Percentiles rank a stretch among this genome's conserved stretches.
These are phyloP conservation scores for Mergus octosetaceus DNA, from an alignment of 2,797 vertebrate genomes.

Conservation along the genomic window DNA sequence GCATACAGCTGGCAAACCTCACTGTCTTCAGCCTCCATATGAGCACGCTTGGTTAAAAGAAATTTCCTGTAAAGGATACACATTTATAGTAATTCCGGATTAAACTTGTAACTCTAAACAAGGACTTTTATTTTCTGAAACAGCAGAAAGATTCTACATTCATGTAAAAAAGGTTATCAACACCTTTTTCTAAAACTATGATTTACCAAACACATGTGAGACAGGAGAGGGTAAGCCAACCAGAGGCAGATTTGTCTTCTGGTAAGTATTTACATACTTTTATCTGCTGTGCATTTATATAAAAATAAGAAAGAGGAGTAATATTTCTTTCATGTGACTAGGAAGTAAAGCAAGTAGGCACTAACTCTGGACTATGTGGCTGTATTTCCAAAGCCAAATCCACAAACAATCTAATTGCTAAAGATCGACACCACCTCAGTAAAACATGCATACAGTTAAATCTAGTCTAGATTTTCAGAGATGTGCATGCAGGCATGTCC, in stretches of 20 bases:
- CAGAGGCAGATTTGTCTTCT: background rate
- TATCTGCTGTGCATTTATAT: background rate
- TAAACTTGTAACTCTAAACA: background rate
- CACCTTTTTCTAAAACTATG: slow-evolving; percentile 6
- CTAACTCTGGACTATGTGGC: background rate
- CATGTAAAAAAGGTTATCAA: slow-evolving; percentile 49
- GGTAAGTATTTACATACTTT: background rate
- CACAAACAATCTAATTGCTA: background rate
- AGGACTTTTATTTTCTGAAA: background rate
- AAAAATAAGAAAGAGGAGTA: background rate
- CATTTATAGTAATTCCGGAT: background rate
- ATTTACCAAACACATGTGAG: background rate
- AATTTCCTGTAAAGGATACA: slow-evolving; percentile 85
- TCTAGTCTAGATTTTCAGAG: background rate
- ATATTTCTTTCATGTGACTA: background rate
- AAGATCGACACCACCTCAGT: background rate
- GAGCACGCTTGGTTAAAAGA: slow-evolving; percentile 89
- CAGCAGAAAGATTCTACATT: background rate
- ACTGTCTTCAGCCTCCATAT: slow-evolving; percentile 83
- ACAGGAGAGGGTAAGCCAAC: background rate
- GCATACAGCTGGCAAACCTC: slow-evolving; percentile 89
- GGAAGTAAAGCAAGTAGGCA: background rate
- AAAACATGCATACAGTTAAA: background rate
- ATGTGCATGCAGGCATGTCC: background rate
- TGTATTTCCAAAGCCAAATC: background rate